Percentiles rank a stretch among this genome's conserved stretches.
phyloP scores from a whole-genome alignment of 2,797 vertebrate genomes.

The Tamandua tetradactyla region DNA sequence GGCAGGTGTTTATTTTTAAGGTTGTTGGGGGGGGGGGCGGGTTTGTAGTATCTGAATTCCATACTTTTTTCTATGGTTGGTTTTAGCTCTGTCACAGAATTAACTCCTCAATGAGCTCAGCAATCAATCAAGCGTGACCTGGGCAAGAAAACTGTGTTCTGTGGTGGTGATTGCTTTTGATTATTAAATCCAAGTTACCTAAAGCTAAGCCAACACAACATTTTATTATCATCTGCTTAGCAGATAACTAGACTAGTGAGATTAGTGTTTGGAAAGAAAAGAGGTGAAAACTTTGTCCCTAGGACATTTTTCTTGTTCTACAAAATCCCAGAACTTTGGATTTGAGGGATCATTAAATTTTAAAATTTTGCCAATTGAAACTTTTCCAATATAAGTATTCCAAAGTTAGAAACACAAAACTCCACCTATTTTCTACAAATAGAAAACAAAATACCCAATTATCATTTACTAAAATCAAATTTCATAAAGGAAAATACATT shows the following conservation, averaged over 20 bases:
- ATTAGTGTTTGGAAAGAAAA: slow-evolving; percentile 42
- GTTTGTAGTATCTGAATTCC: not conserved
- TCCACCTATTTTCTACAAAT: not conserved
- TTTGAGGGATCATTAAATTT: slow-evolving; percentile 7
- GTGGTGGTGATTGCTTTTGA: not conserved
- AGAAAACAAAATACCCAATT: not conserved
- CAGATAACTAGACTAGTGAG: not conserved
- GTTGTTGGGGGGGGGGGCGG: not conserved
- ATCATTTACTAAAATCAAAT: not conserved
- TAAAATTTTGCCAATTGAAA: not conserved
- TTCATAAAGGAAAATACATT: slow-evolving; percentile 17
- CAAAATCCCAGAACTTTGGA: not conserved
- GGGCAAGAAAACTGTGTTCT: slow-evolving; percentile 3
- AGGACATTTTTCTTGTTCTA: slow-evolving; percentile 9
- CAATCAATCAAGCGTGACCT: not conserved
- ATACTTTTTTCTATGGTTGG: not conserved
- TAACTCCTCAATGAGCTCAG: not conserved
- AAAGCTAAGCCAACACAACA: not conserved
- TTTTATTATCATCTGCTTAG: not conserved
- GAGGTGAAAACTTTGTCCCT: not conserved
- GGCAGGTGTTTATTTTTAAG: not conserved
- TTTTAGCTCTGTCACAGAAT: not conserved
- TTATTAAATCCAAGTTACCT: slow-evolving; percentile 44
- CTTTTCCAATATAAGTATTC: not conserved
- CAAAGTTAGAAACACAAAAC: not conserved